phyloP scores from a whole-genome alignment of 2,888 invertebrate genomes.

The Trimorus sp. region DNA sequence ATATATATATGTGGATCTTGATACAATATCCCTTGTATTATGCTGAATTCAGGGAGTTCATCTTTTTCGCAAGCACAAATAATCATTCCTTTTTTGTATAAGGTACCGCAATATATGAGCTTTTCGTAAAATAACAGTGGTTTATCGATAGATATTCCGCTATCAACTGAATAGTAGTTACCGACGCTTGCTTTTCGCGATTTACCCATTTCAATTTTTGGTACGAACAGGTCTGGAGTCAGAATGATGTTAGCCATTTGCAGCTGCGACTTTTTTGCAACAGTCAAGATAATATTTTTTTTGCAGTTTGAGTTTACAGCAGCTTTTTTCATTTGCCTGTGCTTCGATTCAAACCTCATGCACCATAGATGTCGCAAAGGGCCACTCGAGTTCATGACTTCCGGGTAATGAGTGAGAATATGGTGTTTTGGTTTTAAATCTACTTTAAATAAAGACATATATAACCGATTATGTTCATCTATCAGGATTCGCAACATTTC shows the following conservation, averaged over 20 bases:
- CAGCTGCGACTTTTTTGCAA: slow-evolving; percentile 24
- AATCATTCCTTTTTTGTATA: slow-evolving; percentile 24
- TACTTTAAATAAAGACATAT: slow-evolving; percentile 31
- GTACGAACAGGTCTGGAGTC: not conserved
- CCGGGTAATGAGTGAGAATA: slow-evolving; percentile 24
- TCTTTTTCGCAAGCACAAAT: slow-evolving; percentile 23
- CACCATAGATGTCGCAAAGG: slow-evolving; percentile 45
- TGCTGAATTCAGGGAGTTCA: slow-evolving; percentile 33
- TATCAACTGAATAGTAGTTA: not conserved
- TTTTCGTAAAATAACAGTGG: not conserved
- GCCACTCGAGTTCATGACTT: slow-evolving; percentile 23
- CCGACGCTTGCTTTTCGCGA: not conserved
- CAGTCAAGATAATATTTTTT: slow-evolving; percentile 22
- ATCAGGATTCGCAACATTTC: slow-evolving; percentile 26
- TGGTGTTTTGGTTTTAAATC: slow-evolving; percentile 47
- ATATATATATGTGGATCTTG: not conserved
- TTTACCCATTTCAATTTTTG: slow-evolving; percentile 30
- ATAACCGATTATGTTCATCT: slow-evolving; percentile 34
- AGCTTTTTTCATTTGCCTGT: slow-evolving; percentile 29
- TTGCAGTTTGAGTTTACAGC: slow-evolving; percentile 21
- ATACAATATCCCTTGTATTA: slow-evolving; percentile 14
- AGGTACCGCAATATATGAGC: not conserved
- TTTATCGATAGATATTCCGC: not conserved
- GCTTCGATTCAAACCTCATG: slow-evolving; percentile 50
- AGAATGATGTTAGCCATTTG: slow-evolving; percentile 17